Conservation (phyloP, 2,113 vertebrate species). For the Mixornis gularis region DNA sequence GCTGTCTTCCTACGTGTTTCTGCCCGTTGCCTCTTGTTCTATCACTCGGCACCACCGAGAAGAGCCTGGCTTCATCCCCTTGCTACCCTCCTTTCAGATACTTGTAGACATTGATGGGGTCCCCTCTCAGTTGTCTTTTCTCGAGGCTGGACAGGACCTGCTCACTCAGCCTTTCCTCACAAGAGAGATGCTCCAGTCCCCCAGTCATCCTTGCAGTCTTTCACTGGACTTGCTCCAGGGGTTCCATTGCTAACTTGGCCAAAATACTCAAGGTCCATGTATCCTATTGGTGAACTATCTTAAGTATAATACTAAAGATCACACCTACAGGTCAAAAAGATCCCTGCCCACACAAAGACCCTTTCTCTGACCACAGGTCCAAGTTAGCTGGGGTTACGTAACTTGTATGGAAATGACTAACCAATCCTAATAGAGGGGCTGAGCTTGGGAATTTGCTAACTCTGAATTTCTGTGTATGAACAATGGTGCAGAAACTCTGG, state of each 20-base stretch:
- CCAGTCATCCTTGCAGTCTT: background rate
- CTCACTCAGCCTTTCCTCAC: background rate
- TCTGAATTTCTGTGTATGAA: background rate
- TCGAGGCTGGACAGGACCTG: fast-evolving
- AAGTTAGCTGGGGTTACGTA: background rate
- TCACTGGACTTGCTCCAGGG: background rate
- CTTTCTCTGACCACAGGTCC: background rate
- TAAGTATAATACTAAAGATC: background rate
- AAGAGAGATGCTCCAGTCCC: background rate
- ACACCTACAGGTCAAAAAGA: background rate
- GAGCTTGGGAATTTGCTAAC: background rate
- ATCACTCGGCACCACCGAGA: fast-evolving
- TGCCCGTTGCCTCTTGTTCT: background rate
- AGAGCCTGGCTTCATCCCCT: background rate
- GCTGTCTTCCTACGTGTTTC: background rate
- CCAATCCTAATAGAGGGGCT: background rate
- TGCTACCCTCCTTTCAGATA: background rate
- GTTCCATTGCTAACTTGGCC: background rate
- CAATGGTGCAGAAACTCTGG: fast-evolving
- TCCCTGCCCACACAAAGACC: background rate
- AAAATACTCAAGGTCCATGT: background rate
- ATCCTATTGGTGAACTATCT: background rate
- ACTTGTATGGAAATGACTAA: background rate
- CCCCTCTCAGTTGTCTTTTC: background rate
- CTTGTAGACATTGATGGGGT: fast-evolving